phyloP scores from a whole-genome alignment of 1,140 invertebrate species.

The Dermatophagoides farinae region DNA sequence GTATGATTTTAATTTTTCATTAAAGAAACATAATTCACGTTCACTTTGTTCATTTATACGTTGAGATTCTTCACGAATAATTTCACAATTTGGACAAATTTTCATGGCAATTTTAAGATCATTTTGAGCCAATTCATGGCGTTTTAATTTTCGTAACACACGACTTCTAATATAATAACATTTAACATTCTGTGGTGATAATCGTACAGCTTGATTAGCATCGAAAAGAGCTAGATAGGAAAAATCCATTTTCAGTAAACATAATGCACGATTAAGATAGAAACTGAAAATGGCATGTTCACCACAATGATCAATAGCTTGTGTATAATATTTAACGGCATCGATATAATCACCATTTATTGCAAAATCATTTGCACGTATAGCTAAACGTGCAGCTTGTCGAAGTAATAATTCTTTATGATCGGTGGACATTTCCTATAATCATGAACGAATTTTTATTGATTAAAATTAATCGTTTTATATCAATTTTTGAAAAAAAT shows the following conservation, averaged over 20 bases:
- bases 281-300: neutral
- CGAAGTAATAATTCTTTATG: neutral
- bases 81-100: neutral
- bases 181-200: neutral
- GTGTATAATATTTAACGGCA: neutral
- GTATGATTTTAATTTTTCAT: neutral
- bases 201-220: slow-evolving; percentile 2
- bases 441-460: neutral
- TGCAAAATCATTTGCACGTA: neutral
- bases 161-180: slow-evolving; percentile 5
- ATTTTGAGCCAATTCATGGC: neutral
- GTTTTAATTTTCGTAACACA: neutral
- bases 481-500: neutral
- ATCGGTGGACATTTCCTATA: neutral
- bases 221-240: slow-evolving; percentile 6
- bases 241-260: slow-evolving; percentile 6
- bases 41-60: neutral
- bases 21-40: neutral
- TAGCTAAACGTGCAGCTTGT: neutral
- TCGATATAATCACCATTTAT: neutral
- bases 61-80: slow-evolving; percentile 7
- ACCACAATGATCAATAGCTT: neutral
- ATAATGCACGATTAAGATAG: slow-evolving; percentile 8
- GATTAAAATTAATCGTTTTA: neutral
- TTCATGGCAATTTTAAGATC: neutral